These are phyloP conservation scores for Scomber scombrus DNA, from an alignment of 2,113 vertebrate species.

Conservation along the genomic window DNA sequence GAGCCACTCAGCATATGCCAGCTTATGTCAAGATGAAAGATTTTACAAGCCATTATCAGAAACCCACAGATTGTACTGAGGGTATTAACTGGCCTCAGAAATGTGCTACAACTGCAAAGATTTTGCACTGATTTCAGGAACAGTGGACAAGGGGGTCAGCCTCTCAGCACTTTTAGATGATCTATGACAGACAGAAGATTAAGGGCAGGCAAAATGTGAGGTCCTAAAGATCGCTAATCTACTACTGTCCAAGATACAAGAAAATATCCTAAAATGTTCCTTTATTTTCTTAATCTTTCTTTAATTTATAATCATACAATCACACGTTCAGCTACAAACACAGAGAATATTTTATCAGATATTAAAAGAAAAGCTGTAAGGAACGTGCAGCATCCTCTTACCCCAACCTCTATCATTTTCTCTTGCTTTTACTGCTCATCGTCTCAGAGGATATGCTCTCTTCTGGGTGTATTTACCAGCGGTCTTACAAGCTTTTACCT, in stretches of 20 bases:
- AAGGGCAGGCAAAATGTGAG: constrained; percentile 57
- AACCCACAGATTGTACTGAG: constrained; percentile 74
- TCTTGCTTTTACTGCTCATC: constrained; percentile 58
- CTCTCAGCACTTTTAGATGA: constrained; percentile 73
- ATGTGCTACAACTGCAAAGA: constrained; percentile 82
- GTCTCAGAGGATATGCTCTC: constrained; percentile 72
- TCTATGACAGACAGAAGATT: constrained; percentile 69
- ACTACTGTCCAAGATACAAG: constrained; percentile 1
- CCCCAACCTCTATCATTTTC: constrained; percentile 24
- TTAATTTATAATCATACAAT: constrained; percentile 1
- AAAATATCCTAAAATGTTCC: constrained; percentile 8
- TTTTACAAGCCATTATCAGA: constrained; percentile 81
- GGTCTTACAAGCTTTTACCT: constrained; percentile 78
- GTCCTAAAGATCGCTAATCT: constrained; percentile 42
- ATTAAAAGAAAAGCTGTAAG: not conserved
- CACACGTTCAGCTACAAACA: not conserved
- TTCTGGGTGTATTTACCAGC: constrained; percentile 81
- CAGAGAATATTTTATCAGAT: constrained; percentile 28
- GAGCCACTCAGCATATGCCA: constrained; percentile 82
- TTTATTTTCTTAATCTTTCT: not conserved
- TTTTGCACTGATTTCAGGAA: constrained; percentile 71
- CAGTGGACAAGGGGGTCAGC: constrained; percentile 53
- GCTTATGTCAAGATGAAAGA: constrained; percentile 85
- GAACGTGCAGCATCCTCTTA: constrained; percentile 31
- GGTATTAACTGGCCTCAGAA: constrained; percentile 76